Evolutionary conservation across 2,888 invertebrate species (phyloP).

Genomic region (Euplexia lucipara): DNA sequence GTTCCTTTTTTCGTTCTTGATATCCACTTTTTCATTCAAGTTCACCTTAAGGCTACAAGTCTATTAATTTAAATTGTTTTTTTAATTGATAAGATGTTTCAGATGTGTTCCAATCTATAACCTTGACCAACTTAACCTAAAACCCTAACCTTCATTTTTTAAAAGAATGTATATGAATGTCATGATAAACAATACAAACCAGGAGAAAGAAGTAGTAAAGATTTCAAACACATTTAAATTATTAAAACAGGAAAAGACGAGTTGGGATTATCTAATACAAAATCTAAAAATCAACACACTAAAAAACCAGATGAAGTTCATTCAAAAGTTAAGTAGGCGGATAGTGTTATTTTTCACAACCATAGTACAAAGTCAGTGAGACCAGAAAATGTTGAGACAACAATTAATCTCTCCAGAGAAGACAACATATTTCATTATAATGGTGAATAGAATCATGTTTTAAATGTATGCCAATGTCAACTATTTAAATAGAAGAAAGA

Average conservation of each 20-base stretch:
- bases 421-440: conserved; percentile 73
- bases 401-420: conserved; percentile 75
- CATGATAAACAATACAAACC: neutral
- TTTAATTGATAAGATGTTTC: too few relatives aligned
- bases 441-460: conserved; percentile 71
- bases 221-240: conserved; percentile 5
- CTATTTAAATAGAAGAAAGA: conserved; percentile 68
- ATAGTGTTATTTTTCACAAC: conserved; percentile 65
- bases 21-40: neutral
- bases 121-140: rapidly evolving
- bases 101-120: too few relatives aligned
- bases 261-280: conserved; percentile 13
- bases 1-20: neutral
- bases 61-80: too few relatives aligned
- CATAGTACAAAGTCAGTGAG: conserved; percentile 60
- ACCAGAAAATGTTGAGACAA: conserved; percentile 63
- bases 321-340: conserved; percentile 62
- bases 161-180: too few relatives aligned
- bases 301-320: conserved; percentile 54
- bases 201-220: neutral
- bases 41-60: neutral
- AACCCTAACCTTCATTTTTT: neutral
- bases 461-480: conserved; percentile 79
- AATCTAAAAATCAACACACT: conserved; percentile 27
- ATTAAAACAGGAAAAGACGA: neutral